phyloP scores from a whole-genome alignment of 2,113 vertebrate genomes.

The Pheucticus melanocephalus region DNA sequence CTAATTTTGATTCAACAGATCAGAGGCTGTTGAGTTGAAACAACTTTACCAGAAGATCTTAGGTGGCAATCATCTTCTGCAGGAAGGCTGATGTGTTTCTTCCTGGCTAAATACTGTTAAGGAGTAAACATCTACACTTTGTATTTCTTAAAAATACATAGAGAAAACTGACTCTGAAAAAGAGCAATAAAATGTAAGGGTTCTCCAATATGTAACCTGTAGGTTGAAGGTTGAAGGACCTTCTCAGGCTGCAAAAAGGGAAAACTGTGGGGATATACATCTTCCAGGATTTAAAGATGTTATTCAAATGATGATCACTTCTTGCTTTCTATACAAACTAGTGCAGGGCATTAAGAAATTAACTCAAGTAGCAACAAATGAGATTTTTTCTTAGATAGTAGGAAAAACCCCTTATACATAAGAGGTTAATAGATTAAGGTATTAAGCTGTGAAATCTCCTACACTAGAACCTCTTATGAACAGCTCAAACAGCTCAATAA shows the following conservation, averaged over 20 bases:
- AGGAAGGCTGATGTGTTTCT: neutral
- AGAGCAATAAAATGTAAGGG: neutral
- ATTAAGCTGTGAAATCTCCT: neutral
- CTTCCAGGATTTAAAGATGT: neutral
- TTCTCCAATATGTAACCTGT: neutral
- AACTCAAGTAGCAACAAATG: neutral
- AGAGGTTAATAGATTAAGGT: neutral
- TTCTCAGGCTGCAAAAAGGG: neutral
- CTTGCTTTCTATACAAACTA: neutral
- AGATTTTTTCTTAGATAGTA: neutral
- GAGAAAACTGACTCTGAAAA: neutral
- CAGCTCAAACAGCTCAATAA: neutral
- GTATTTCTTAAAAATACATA: neutral
- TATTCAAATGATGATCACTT: neutral
- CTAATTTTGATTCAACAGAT: neutral
- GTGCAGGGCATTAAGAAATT: neutral
- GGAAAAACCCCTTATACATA: neutral
- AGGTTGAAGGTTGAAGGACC: neutral
- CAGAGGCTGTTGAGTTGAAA: neutral
- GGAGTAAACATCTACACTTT: neutral
- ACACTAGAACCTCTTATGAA: neutral
- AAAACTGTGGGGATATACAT: neutral
- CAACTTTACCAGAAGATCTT: neutral
- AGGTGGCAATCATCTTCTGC: neutral
- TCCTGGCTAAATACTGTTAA: neutral